These are phyloP conservation scores for Propithecus perrieri DNA, from an alignment of 2,797 vertebrate genomes.

Conservation along the genomic window DNA sequence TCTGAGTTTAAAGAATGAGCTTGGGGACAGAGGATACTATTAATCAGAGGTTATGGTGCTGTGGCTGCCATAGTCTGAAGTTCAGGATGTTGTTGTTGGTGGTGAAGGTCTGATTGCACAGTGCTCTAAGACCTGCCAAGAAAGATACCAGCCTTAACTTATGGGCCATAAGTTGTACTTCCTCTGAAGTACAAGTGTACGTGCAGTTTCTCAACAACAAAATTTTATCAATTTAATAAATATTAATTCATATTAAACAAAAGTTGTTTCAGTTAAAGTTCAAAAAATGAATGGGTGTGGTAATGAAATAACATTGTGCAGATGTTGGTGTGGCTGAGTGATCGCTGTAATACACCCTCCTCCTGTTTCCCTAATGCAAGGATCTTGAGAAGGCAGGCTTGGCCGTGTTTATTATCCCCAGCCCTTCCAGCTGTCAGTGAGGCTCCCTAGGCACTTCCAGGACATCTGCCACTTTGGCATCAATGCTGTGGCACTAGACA, in stretches of 20 bases:
- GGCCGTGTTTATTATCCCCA: not conserved
- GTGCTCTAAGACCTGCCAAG: not conserved
- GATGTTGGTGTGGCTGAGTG: not conserved
- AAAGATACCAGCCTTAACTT: not conserved
- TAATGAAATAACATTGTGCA: not conserved
- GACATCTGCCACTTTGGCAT: not conserved
- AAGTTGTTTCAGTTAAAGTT: not conserved
- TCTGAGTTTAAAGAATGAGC: not conserved
- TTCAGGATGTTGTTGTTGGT: not conserved
- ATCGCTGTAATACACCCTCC: not conserved
- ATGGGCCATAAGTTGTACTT: not conserved
- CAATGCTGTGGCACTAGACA: not conserved
- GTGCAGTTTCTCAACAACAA: not conserved
- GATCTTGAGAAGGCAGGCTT: not conserved
- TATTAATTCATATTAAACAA: not conserved
- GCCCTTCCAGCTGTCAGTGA: not conserved
- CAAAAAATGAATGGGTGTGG: not conserved
- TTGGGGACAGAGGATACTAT: not conserved
- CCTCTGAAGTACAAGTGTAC: not conserved
- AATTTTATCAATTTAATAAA: not conserved
- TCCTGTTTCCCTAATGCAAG: not conserved
- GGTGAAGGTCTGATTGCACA: not conserved
- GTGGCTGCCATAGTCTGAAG: not conserved
- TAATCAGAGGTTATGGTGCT: not conserved
- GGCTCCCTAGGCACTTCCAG: not conserved